Base-by-base conservation (phyloP, 2,113 vertebrate species). In the Greenwoodochromis staneri region DNA sequence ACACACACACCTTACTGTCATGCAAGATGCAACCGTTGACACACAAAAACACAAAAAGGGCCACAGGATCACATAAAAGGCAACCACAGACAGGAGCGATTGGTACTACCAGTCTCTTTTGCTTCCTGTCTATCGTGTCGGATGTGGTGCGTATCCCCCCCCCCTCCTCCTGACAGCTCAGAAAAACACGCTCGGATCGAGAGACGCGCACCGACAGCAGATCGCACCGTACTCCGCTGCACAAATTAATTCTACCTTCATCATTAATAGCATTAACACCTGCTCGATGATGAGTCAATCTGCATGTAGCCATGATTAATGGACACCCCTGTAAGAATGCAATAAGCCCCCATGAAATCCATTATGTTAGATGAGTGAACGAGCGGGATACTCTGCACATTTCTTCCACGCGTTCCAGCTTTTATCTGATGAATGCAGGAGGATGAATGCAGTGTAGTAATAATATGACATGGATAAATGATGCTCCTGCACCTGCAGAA, bases 121-220 rank as follows among this genome's bases (percentile, higher is more conserved):
- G 91, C 63, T 92, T 95, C 94, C 94, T 91, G 94, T 93, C 91
- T 88, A 86, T 89, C 86, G 69, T 6, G 45, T 73, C 82, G 91
- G 91, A 94, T 92, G 88, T 51, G 87, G 85, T 81, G 69, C 16
- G 5, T 81, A 71, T 86, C 2, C 5, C 57, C 8, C 24, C 57
- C 3, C 5, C 57, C 57, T 81, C 29, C 81, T 81, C 21, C 69
- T 40, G 51, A 85, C 57, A 42, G 85, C 51, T 76, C 42, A 87
- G 55, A 89, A 87, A 91, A 85, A 88, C 59, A 85, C 24, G 17
- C 27, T 42, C 51, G n/a, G 45, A 89, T 53, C 31, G 29, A 88
- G 61, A 82, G 54, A 69, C n/a, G 8, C 3, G 4, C 9, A 81
- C 76, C 24, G 7, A 84, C 81, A 57, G 29, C n/a, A 73, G 40